Evolutionary conservation across 2,888 invertebrate genomes (phyloP).

Genomic region (Abrostola triplasia): DNA sequence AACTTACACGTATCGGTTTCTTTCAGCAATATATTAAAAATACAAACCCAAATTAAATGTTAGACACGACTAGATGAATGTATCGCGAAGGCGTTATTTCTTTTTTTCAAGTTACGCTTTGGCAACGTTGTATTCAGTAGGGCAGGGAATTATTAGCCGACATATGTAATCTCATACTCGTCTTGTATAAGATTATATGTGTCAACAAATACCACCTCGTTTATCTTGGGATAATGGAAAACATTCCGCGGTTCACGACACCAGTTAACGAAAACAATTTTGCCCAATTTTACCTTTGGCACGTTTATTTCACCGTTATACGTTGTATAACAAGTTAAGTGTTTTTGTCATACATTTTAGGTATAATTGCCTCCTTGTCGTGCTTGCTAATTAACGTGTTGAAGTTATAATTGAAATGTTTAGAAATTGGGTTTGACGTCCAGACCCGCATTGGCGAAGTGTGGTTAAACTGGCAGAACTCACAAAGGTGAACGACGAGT

Average conservation of each 20-base stretch:
- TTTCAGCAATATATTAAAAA: too few species aligned
- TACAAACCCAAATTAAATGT: too few species aligned
- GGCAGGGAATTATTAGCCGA: constrained; percentile 69
- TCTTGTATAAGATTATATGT: constrained; percentile 78
- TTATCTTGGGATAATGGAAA: constrained; percentile 78
- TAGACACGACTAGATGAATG: not conserved
- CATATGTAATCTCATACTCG: constrained; percentile 80
- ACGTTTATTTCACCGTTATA: constrained; percentile 52
- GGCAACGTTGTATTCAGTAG: constrained; percentile 45
- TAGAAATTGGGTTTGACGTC: constrained; percentile 13
- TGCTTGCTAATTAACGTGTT: constrained; percentile 39
- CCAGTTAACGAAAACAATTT: constrained; percentile 66
- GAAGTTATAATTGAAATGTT: constrained; percentile 29
- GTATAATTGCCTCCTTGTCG: constrained; percentile 43
- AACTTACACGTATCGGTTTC: too few species aligned
- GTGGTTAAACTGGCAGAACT: not conserved
- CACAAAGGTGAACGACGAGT: not conserved
- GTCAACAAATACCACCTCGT: constrained; percentile 75
- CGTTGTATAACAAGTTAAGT: constrained; percentile 46
- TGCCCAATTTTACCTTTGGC: constrained; percentile 62
- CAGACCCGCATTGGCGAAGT: constrained; percentile 2
- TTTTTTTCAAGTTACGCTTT: constrained; percentile 44
- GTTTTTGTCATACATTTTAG: constrained; percentile 44
- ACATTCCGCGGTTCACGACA: constrained; percentile 63
- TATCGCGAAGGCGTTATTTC: constrained; percentile 36